Base-by-base conservation (phyloP, 2,888 invertebrate genomes). In the Volucella inanis region DNA sequence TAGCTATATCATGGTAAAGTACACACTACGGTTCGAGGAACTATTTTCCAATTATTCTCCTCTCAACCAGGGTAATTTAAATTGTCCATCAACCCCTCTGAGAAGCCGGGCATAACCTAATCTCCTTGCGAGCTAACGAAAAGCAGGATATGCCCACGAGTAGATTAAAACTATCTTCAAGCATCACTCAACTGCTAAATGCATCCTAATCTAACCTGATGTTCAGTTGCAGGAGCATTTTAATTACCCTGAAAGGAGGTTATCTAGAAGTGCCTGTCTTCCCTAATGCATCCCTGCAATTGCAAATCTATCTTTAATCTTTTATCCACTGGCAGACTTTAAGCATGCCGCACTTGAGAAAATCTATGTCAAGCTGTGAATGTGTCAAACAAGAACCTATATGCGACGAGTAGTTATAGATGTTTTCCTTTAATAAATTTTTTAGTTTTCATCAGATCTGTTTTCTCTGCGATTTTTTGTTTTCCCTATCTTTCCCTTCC, bases 291-390 rank as follows among this genome's bases (percentile, higher is more conserved):
- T 11, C 52, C 43, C 31, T 22, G 43, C 38, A 43, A 72, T 39
- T 72, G 52, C 52, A 72, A 54, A 62, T 72, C 45, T 61, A 18
- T 72, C 12, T 72, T 45, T 43, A 14, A 61, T 31, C 31, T 31
- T 31, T 31, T 1, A 31, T 31, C 31, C 6, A 31, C 31, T 50
- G 41, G 14, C 43, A 70, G 59, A 47, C 71, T 49, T 43, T 54
- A 62, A 54, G 61, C 14, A 61, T 41, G 45, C 59, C 72, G 72
- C 61, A 62, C 8, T 54, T 22, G 31, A 45, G n/a, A 18, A 49
- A 70, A 68, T 62, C 70, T 77, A 47, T 77, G 77, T 41, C 76
- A 47, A 47, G 14, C 38, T 31, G 31, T 31, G 31, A 64, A 50
- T 12, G 43, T 38, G 55, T 55, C 59, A 59, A 57, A 50, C 71